Percentiles rank a stretch among this genome's conserved stretches.
Evolutionary conservation across 2,888 invertebrate genomes (phyloP).

Genomic region (Euspilapteryx auroguttella): DNA sequence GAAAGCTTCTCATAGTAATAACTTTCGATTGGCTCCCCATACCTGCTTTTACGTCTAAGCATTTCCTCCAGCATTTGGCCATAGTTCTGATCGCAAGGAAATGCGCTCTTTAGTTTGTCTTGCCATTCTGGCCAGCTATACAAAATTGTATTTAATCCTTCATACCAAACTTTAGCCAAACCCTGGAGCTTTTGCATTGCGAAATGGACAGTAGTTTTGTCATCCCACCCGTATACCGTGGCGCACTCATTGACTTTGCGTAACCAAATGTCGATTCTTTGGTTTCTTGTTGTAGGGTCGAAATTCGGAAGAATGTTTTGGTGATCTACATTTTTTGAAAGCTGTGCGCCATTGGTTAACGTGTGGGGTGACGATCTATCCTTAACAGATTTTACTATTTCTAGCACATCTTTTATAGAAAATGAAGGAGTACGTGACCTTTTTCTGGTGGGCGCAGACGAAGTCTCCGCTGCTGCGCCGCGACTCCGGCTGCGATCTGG

Average conservation of each 20-base stretch:
- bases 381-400: not conserved
- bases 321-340: not conserved
- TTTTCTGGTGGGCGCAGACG: not conserved
- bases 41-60: constrained; percentile 6
- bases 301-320: not conserved
- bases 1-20: too few species aligned
- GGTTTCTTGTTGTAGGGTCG: constrained; percentile 1
- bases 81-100: constrained; percentile 10
- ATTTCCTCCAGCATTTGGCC: constrained; percentile 9
- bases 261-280: constrained; percentile 1
- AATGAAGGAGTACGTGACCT: constrained; percentile 1
- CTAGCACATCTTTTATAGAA: not conserved
- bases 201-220: constrained; percentile 7
- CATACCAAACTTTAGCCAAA: constrained; percentile 9
- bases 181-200: constrained; percentile 10
- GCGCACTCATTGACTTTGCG: constrained; percentile 7
- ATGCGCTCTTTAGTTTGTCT: constrained; percentile 9
- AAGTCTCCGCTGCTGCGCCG: not conserved
- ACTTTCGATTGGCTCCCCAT: constrained; percentile 7
- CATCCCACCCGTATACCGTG: constrained; percentile 8
- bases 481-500: not conserved
- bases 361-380: not conserved
- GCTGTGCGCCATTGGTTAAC: too few species aligned
- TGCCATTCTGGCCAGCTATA: not conserved
- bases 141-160: not conserved